Evolutionary conservation across 2,113 vertebrate genomes (phyloP).

Genomic region (Daubentonia madagascariensis): DNA sequence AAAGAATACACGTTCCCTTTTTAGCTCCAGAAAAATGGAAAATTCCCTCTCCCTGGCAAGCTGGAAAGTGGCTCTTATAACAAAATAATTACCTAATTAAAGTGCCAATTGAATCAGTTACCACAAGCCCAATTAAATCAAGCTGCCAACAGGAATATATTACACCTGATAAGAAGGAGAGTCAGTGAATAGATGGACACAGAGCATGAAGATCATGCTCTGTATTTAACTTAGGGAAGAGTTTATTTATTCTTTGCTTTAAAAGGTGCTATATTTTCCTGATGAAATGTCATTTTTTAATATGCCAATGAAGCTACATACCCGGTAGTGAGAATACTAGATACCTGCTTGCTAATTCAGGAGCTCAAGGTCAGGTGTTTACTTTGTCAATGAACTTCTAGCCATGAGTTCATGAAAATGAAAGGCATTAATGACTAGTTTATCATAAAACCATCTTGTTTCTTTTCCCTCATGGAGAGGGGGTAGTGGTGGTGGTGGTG

Average conservation of each 20-base stretch:
- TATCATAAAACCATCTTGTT: neutral
- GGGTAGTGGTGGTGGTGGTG: neutral
- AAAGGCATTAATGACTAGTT: neutral
- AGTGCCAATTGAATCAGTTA: slow-evolving; percentile 72
- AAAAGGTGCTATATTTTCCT: slow-evolving; percentile 24
- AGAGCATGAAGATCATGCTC: slow-evolving; percentile 64
- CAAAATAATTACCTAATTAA: slow-evolving; percentile 80
- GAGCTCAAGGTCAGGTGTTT: slow-evolving; percentile 10
- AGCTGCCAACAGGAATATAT: slow-evolving; percentile 69
- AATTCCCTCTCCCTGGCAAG: slow-evolving; percentile 36
- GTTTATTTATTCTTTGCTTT: slow-evolving; percentile 39
- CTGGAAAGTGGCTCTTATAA: slow-evolving; percentile 64
- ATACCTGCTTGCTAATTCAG: neutral
- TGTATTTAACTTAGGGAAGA: slow-evolving; percentile 12
- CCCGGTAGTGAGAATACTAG: neutral
- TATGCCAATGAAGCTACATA: neutral
- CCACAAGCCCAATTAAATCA: slow-evolving; percentile 77
- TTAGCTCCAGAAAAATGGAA: slow-evolving; percentile 65
- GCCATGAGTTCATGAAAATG: neutral
- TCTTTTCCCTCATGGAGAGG: neutral
- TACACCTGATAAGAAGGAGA: slow-evolving; percentile 64
- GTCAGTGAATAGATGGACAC: slow-evolving; percentile 48
- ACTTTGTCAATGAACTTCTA: neutral
- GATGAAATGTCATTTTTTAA: slow-evolving; percentile 20
- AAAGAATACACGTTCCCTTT: slow-evolving; percentile 59